Conservation (phyloP, 2,888 invertebrate species). For the Macrosoma leucophasiata region DNA sequence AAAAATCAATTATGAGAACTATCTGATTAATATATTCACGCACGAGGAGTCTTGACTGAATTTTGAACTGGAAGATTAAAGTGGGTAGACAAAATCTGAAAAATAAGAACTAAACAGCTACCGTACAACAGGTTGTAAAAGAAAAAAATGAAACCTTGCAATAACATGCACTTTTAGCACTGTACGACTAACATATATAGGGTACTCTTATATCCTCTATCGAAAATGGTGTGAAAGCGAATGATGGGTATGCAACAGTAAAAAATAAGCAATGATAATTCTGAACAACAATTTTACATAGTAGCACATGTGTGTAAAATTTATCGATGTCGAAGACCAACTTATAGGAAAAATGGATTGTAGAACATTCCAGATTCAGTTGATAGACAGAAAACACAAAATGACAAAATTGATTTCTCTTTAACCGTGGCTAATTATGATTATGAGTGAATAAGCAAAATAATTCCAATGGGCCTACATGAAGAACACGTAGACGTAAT, state of each 20-base stretch:
- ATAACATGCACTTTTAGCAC: conserved; percentile 9
- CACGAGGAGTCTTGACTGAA: conserved; percentile 20
- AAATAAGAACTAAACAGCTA: too few species aligned
- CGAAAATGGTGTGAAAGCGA: conserved; percentile 62
- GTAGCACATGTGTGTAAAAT: conserved; percentile 38
- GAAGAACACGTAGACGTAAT: conserved; percentile 32
- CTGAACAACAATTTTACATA: conserved; percentile 60
- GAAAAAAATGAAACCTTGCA: conserved; percentile 10
- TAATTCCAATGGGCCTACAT: conserved; percentile 37
- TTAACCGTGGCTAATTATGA: too few species aligned
- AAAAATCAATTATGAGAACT: conserved; percentile 9
- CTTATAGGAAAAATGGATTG: conserved; percentile 25
- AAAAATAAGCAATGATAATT: conserved; percentile 46
- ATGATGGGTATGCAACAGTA: conserved; percentile 45
- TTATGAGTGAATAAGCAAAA: too few species aligned
- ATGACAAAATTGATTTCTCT: too few species aligned
- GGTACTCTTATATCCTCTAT: conserved; percentile 28
- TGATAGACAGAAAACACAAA: conserved; percentile 32
- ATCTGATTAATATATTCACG: conserved; percentile 25
- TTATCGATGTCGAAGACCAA: conserved; percentile 29
- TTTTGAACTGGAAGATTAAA: conserved; percentile 21
- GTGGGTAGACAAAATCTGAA: too few species aligned
- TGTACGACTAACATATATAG: conserved; percentile 13
- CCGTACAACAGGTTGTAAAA: conserved; percentile 2
- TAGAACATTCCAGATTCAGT: conserved; percentile 31